A percentile compares a stretch with the other conserved stretches of the same genome.
These are phyloP conservation scores for Ctenopoma kingsleyae DNA, from an alignment of 2,797 vertebrate species.

Conservation along the genomic window DNA sequence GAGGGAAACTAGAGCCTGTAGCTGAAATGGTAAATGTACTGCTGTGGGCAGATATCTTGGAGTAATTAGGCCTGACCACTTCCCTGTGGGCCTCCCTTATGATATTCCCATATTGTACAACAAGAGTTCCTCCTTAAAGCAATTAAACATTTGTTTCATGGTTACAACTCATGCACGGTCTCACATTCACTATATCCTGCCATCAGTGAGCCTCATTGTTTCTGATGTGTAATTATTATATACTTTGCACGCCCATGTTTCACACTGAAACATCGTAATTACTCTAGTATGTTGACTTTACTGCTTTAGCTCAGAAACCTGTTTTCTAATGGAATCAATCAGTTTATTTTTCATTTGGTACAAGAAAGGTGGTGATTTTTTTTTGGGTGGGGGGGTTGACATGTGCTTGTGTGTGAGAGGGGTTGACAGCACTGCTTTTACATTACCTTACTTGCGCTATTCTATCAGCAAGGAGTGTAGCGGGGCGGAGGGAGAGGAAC, in stretches of 20 bases:
- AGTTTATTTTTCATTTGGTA: slow-evolving; percentile 34
- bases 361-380: slow-evolving; percentile 31
- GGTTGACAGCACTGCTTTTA: slow-evolving; percentile 63
- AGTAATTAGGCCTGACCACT: slow-evolving; percentile 3
- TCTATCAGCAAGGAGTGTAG: slow-evolving; percentile 59
- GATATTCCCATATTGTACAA: background rate
- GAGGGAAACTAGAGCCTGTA: slow-evolving; percentile 1
- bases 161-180: background rate
- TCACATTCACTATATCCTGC: background rate
- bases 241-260: slow-evolving; percentile 13
- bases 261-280: slow-evolving; percentile 13
- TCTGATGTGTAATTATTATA: slow-evolving; percentile 1
- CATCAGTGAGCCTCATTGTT: background rate
- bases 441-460: slow-evolving; percentile 73
- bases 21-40: background rate
- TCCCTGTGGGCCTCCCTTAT: background rate
- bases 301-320: slow-evolving; percentile 24
- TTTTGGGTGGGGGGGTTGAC: slow-evolving; percentile 11
- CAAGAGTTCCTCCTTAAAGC: background rate
- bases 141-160: slow-evolving; percentile 3
- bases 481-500: slow-evolving; percentile 64
- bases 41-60: slow-evolving; percentile 1
- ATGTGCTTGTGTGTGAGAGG: slow-evolving; percentile 19
- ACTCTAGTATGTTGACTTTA: slow-evolving; percentile 29
- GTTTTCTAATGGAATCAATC: slow-evolving; percentile 53